phyloP scores from a whole-genome alignment of 1,140 invertebrate species.

The Diorhabda sublineata region DNA sequence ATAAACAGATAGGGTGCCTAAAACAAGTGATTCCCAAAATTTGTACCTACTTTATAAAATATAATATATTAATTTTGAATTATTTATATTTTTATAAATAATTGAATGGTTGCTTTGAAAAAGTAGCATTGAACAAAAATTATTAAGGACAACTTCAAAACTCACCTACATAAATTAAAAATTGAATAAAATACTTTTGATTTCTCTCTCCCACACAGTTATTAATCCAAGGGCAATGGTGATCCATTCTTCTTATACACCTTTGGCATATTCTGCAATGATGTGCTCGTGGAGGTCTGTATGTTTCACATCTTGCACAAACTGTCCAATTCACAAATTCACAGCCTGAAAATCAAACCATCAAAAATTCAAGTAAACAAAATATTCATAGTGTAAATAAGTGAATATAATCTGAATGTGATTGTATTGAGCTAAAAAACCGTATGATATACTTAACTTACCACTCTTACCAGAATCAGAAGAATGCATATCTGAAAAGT shows the following conservation, averaged over 20 bases:
- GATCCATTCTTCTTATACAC: slow-evolving; percentile 86
- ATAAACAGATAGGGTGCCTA: slow-evolving; percentile 56
- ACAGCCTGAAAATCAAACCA: slow-evolving; percentile 36
- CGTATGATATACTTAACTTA: no score
- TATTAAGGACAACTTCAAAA: not conserved
- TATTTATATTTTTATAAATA: not conserved
- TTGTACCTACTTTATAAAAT: no score
- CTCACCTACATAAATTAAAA: slow-evolving; percentile 73
- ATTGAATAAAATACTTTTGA: slow-evolving; percentile 92
- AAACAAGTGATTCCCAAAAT: slow-evolving; percentile 4
- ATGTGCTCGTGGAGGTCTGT: slow-evolving; percentile 79
- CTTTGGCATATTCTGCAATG: slow-evolving; percentile 86
- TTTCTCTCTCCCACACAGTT: slow-evolving; percentile 92
- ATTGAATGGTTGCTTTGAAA: not conserved
- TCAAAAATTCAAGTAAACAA: not conserved
- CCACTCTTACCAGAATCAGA: slow-evolving; percentile 29
- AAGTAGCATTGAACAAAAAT: not conserved
- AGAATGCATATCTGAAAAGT: slow-evolving; percentile 69
- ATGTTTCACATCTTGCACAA: slow-evolving; percentile 79
- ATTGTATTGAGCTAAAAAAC: no score
- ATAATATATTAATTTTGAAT: no score
- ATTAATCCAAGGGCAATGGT: slow-evolving; percentile 85
- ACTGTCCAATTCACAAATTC: slow-evolving; percentile 78
- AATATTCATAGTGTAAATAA: not conserved
- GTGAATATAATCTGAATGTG: no score